A percentile compares a stretch with the other conserved stretches of the same genome.
These are phyloP conservation scores for Coptotermes formosanus DNA, from an alignment of 1,140 invertebrate genomes.

Conservation along the genomic window DNA sequence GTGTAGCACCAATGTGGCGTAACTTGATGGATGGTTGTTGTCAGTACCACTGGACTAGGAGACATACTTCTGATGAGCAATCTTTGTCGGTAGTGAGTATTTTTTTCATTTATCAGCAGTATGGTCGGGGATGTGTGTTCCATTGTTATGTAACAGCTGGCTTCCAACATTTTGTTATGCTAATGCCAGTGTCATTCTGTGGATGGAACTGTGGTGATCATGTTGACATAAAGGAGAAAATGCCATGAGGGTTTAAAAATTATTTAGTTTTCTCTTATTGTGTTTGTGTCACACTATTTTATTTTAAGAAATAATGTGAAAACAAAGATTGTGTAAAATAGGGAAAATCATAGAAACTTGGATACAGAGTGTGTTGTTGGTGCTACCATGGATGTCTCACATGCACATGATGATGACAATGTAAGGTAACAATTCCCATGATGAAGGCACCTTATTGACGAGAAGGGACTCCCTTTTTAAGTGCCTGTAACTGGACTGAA, in stretches of 20 bases:
- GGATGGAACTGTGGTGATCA: not conserved
- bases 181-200: not conserved
- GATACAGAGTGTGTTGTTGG: not conserved
- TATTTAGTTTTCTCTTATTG: not conserved
- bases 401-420: not conserved
- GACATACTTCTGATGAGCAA: slow-evolving; percentile 5
- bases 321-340: not conserved
- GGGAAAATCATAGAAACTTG: no score
- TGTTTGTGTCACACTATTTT: not conserved
- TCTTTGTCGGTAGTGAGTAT: not conserved
- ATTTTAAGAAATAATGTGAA: not conserved
- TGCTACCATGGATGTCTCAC: not conserved
- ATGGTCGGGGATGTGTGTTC: not conserved
- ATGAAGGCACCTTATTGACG: not conserved
- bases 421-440: not conserved
- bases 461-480: slow-evolving; percentile 11
- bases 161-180: not conserved
- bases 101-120: slow-evolving; percentile 10
- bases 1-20: not conserved
- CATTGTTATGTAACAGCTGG: slow-evolving; percentile 8
- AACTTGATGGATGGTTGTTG: not conserved
- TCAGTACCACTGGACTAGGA: not conserved
- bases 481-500: not conserved
- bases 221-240: not conserved
- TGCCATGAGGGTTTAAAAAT: not conserved